Conservation (phyloP, 2,888 invertebrate species). For the Chloroclystis v-ata region DNA sequence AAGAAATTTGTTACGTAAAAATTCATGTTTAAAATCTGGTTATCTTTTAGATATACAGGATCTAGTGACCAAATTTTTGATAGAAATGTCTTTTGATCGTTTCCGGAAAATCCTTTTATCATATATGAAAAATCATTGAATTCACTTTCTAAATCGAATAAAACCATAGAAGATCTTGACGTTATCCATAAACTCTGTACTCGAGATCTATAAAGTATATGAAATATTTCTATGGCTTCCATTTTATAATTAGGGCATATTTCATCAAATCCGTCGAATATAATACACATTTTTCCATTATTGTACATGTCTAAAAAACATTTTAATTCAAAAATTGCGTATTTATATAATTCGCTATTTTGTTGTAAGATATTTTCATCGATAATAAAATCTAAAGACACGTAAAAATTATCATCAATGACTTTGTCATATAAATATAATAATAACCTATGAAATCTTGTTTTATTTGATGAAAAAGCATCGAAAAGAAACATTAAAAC, state of each 20-base stretch:
- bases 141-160: slow-evolving; percentile 25
- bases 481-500: slow-evolving; percentile 2
- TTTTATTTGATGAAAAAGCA: slow-evolving; percentile 1
- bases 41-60: not conserved
- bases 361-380: too few species aligned
- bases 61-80: slow-evolving; percentile 3
- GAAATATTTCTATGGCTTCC: slow-evolving; percentile 21
- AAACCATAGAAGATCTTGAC: slow-evolving; percentile 25
- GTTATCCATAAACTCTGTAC: slow-evolving; percentile 25
- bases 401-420: not conserved
- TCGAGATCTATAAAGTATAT: slow-evolving; percentile 12
- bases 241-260: slow-evolving; percentile 29
- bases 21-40: not conserved
- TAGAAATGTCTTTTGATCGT: slow-evolving; percentile 21
- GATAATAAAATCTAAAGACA: not conserved
- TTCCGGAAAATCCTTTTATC: slow-evolving; percentile 19
- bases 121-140: slow-evolving; percentile 27
- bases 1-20: not conserved
- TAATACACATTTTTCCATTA: not conserved
- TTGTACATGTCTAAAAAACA: slow-evolving; percentile 8
- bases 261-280: slow-evolving; percentile 35
- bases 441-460: not conserved
- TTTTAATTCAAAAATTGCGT: slow-evolving; percentile 8
- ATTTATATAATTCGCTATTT: too few species aligned
- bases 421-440: not conserved